A percentile compares a stretch with the other conserved stretches of the same genome.
These are phyloP conservation scores for Odontomachus brunneus DNA, from an alignment of 1,140 invertebrate genomes.

Conservation along the genomic window DNA sequence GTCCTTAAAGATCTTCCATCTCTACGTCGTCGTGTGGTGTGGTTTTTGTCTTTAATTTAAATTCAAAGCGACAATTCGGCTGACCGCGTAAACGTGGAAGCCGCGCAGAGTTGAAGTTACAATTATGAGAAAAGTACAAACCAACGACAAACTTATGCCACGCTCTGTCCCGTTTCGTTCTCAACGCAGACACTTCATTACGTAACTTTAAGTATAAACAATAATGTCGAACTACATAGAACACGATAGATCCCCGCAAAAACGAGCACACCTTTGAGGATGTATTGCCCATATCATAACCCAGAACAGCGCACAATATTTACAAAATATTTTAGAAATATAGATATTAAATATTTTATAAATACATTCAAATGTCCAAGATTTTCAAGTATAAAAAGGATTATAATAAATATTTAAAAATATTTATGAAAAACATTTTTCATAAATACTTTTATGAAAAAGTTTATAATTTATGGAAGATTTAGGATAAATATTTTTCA, in stretches of 20 bases:
- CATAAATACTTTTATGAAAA: too few species aligned
- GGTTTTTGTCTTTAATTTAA: constrained; percentile 3
- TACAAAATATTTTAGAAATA: too few species aligned
- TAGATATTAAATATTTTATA: too few species aligned
- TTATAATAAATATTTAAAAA: too few species aligned
- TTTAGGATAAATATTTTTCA: too few species aligned
- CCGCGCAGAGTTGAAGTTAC: neutral
- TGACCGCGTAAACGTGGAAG: neutral
- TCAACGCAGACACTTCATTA: neutral
- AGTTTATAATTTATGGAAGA: too few species aligned
- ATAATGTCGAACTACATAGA: neutral
- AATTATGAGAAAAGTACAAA: constrained; percentile 6
- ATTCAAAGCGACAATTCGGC: neutral
- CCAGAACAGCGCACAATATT: too few species aligned
- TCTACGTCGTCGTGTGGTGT: neutral
- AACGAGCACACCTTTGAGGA: neutral
- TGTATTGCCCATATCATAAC: too few species aligned
- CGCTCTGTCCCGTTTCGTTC: neutral
- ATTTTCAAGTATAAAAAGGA: too few species aligned
- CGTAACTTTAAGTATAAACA: constrained; percentile 8
- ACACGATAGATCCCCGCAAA: neutral
- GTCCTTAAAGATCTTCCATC: neutral
- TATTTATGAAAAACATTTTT: too few species aligned
- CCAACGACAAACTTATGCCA: neutral
- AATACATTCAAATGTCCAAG: too few species aligned